phyloP scores from a whole-genome alignment of 2,113 vertebrate species.

The Sisor rabdophorus region DNA sequence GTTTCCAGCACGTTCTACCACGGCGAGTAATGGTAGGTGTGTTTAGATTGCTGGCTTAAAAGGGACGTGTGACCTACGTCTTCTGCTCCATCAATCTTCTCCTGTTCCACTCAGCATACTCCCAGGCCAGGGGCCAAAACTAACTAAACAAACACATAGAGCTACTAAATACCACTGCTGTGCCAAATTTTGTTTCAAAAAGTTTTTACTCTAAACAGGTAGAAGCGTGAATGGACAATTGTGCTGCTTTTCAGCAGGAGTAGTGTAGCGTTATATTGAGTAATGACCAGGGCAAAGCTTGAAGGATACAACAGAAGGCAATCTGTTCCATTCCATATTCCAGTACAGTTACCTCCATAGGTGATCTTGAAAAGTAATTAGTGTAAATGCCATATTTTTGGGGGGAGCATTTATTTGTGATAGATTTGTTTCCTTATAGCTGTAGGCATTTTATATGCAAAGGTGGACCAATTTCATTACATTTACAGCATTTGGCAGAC shows the following conservation, averaged over 20 bases:
- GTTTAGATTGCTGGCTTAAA: constrained; percentile 31
- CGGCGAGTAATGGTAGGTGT: constrained; percentile 20
- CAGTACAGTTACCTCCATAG: not conserved
- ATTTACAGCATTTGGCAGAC: too few species aligned
- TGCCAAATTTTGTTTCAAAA: constrained; percentile 19
- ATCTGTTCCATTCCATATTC: not conserved
- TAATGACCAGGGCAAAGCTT: not conserved
- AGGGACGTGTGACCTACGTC: constrained; percentile 55
- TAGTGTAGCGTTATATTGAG: too few species aligned
- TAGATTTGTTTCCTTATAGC: not conserved
- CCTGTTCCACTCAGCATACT: constrained; percentile 53
- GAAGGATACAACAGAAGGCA: not conserved
- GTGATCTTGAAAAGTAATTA: not conserved
- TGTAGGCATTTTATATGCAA: too few species aligned
- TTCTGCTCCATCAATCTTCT: constrained; percentile 64
- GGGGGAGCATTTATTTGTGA: too few species aligned
- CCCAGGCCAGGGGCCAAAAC: constrained; percentile 43
- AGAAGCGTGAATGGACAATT: not conserved
- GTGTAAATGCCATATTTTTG: not conserved
- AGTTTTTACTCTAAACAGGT: not conserved
- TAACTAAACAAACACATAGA: constrained; percentile 44
- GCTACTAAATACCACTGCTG: constrained; percentile 19
- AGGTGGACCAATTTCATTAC: too few species aligned
- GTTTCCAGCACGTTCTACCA: constrained; percentile 31
- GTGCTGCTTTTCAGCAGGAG: not conserved